phyloP scores from a whole-genome alignment of 2,113 vertebrate species.

The Tapirus terrestris region DNA sequence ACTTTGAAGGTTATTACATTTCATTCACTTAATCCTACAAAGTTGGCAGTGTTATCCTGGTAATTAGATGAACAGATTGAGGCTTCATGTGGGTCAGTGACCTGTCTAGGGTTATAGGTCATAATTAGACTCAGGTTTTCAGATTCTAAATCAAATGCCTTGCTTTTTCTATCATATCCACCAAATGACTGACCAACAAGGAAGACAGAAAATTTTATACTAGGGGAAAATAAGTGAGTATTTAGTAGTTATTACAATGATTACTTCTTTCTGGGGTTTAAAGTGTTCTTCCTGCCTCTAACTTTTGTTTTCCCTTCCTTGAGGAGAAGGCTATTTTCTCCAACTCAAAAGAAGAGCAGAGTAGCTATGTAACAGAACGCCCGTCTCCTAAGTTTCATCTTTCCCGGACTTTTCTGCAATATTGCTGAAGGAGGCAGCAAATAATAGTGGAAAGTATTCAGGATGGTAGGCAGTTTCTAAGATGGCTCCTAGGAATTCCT shows the following conservation, averaged over 20 bases:
- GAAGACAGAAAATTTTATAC: constrained; percentile 15
- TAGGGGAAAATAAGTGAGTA: background rate
- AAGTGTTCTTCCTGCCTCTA: background rate
- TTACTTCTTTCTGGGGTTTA: background rate
- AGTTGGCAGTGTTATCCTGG: background rate
- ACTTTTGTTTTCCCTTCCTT: background rate
- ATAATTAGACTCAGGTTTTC: background rate
- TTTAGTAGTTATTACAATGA: background rate
- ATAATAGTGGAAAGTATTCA: background rate
- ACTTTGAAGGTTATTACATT: background rate
- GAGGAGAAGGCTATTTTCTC: background rate
- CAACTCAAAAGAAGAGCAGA: background rate
- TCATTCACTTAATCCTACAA: background rate
- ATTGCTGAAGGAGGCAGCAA: background rate
- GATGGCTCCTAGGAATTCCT: background rate
- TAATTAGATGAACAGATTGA: background rate
- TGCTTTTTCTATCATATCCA: background rate
- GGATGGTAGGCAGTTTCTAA: background rate
- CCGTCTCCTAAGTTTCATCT: background rate
- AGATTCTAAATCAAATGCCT: background rate
- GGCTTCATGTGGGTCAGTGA: background rate
- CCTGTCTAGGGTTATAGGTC: background rate
- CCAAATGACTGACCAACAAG: background rate
- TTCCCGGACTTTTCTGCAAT: background rate
- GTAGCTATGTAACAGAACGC: background rate